Percentiles rank a stretch among this genome's conserved stretches.
phyloP scores from a whole-genome alignment of 2,113 vertebrate species.

The Vireo altiloquus region DNA sequence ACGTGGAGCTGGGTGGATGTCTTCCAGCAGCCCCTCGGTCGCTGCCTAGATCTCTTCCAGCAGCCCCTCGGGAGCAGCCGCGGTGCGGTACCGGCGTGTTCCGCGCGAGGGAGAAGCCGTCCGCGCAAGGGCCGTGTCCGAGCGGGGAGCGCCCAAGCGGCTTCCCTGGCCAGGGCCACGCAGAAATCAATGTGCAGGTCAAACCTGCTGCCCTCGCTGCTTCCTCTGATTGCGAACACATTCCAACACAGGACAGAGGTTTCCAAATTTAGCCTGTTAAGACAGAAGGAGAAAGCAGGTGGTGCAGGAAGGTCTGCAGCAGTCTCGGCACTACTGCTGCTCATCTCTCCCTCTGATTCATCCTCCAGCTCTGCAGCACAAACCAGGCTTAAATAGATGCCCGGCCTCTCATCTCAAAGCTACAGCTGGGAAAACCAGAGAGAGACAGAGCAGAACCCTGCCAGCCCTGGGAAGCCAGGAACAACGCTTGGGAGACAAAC shows the following conservation, averaged over 20 bases:
- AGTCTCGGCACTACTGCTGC: neutral
- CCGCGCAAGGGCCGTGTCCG: neutral
- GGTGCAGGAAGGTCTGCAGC: neutral
- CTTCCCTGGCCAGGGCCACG: neutral
- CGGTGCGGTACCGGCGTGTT: neutral
- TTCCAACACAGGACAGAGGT: neutral
- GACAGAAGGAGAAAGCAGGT: neutral
- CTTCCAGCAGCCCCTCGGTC: accelerated
- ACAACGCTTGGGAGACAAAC: neutral
- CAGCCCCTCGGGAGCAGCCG: accelerated
- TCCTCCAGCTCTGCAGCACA: neutral
- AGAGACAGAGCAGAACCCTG: neutral
- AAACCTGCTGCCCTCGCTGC: neutral
- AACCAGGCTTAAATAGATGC: neutral
- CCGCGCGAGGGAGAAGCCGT: slow-evolving; percentile 15
- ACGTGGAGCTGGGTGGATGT: neutral
- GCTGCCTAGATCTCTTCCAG: neutral
- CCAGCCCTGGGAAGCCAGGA: neutral
- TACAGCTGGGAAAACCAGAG: neutral
- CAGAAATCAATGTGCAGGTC: neutral
- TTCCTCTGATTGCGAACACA: accelerated
- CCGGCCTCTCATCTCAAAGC: neutral
- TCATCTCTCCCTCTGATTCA: neutral
- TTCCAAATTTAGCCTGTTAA: neutral
- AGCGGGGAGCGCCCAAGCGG: neutral